Evolutionary conservation across 2,888 invertebrate genomes (phyloP), one percentile per base, ranked within the genome.

Genomic region (Troglohyphantes excavatus): DNA sequence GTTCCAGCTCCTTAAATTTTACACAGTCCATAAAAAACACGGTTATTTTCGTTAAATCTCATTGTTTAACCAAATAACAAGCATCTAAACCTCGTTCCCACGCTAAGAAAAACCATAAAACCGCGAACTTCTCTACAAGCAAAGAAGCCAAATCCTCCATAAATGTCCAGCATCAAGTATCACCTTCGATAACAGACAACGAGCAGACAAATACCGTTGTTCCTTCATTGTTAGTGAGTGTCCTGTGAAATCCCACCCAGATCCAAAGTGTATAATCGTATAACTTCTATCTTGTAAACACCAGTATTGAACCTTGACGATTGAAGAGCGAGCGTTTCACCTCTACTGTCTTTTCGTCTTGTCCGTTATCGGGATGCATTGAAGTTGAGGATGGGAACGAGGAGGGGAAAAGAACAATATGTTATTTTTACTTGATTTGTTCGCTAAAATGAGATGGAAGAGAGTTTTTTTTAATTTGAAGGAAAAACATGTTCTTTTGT

Each of bases 111-210:
- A 53, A 43, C 33, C 73, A 59, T 87, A 87, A 87, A 81, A 72
- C 43, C 13, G 27, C 39, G 65, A 85, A 21, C 33, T 39, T 59
- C 46, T 67, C 63, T 26, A 11, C 17, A 17, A 9, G 17, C 43
- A 43, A 39, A 63, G 63, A 65, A 21, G 17, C 67, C 27, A 43
- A 72, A 73, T 46, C 11, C 73, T 3, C 43, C n/a, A 73, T 81
- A 73, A 87, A 87, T 27, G 72, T 61, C 78, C 39, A 72, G 39
- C 72, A 72, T 87, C 65, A 81, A 46, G 43, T 84, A 43, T 39
- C 84, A 75, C 84, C 39, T 75, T 46, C 23, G 84, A 84, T 84
- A 84, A 84, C 65, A 23, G 23, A 6, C 53, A n/a, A 19, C 75
- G 43, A 75, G 75, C 65, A 59, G 61, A 86, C 85, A 78, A 59